Evolutionary conservation across 2,888 invertebrate genomes (phyloP).

Genomic region (Lordiphosa fenestrarum): DNA sequence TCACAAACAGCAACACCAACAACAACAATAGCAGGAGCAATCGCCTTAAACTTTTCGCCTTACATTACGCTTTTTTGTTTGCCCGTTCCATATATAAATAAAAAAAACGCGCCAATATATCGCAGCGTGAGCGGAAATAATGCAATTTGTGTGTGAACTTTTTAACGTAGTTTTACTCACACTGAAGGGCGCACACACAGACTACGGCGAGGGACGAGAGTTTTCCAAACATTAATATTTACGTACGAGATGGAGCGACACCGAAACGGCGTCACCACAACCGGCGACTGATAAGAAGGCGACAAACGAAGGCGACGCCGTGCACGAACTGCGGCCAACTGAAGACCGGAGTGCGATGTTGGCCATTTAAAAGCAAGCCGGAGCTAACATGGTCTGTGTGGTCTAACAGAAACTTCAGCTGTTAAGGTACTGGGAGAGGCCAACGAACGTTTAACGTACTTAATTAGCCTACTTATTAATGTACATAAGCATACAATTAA

Average conservation of each 20-base stretch:
- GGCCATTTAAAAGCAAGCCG: conserved; percentile 6
- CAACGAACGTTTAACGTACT: too few species aligned
- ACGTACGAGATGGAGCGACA: conserved; percentile 39
- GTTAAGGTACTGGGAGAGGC: conserved; percentile 8
- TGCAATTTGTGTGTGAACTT: conserved; percentile 72
- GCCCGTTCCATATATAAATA: conserved; percentile 23
- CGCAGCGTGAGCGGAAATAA: conserved; percentile 49
- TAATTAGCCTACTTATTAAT: too few species aligned
- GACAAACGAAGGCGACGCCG: conserved; percentile 15
- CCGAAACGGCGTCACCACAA: neutral
- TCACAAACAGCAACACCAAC: conserved; percentile 41
- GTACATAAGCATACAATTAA: too few species aligned
- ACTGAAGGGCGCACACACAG: conserved; percentile 11
- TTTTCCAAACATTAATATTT: conserved; percentile 65
- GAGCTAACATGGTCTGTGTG: neutral
- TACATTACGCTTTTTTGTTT: conserved; percentile 11
- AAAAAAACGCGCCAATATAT: conserved; percentile 61
- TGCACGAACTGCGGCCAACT: conserved; percentile 28
- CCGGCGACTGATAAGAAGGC: too few species aligned
- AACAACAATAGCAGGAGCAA: conserved; percentile 4
- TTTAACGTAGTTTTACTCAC: conserved; percentile 53
- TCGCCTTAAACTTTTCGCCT: conserved; percentile 47
- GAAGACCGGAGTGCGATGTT: conserved; percentile 14
- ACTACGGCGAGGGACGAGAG: conserved; percentile 33
- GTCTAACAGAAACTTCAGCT: conserved; percentile 7